Evolutionary conservation across 2,888 invertebrate genomes (phyloP).

Genomic region (Euplagia quadripunctaria): DNA sequence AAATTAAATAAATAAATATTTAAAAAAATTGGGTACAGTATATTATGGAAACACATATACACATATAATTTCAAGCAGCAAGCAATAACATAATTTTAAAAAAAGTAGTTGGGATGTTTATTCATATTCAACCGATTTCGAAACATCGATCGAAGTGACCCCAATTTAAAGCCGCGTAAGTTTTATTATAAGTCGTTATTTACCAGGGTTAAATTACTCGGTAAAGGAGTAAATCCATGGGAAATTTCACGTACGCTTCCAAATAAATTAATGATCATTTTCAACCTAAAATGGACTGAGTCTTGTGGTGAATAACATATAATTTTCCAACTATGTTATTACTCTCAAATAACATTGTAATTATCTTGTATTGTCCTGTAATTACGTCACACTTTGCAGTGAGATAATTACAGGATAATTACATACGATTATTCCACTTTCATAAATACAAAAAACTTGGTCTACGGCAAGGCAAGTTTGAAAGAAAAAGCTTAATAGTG

Average conservation of each 20-base stretch:
- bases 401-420: neutral
- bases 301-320: slow-evolving; percentile 5
- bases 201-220: slow-evolving; percentile 14
- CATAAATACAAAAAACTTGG: neutral
- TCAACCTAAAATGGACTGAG: slow-evolving; percentile 9
- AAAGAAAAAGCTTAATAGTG: neutral
- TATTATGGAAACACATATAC: too few relatives aligned
- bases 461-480: neutral
- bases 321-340: slow-evolving; percentile 9
- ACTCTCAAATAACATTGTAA: slow-evolving; percentile 9
- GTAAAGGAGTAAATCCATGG: slow-evolving; percentile 9
- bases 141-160: slow-evolving; percentile 41
- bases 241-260: slow-evolving; percentile 12
- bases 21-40: too few relatives aligned
- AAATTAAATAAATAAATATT: too few relatives aligned
- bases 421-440: neutral
- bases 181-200: slow-evolving; percentile 9
- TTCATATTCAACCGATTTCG: slow-evolving; percentile 41
- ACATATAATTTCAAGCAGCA: slow-evolving; percentile 28
- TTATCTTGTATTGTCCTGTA: neutral
- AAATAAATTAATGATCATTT: slow-evolving; percentile 6
- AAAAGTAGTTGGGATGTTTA: slow-evolving; percentile 49
- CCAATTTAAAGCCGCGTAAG: slow-evolving; percentile 18
- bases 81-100: slow-evolving; percentile 33
- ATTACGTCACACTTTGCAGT: neutral